Evolutionary conservation across 2,797 vertebrate species (phyloP), one percentile per base, ranked within the genome.

Genomic region (Artibeus lituratus): DNA sequence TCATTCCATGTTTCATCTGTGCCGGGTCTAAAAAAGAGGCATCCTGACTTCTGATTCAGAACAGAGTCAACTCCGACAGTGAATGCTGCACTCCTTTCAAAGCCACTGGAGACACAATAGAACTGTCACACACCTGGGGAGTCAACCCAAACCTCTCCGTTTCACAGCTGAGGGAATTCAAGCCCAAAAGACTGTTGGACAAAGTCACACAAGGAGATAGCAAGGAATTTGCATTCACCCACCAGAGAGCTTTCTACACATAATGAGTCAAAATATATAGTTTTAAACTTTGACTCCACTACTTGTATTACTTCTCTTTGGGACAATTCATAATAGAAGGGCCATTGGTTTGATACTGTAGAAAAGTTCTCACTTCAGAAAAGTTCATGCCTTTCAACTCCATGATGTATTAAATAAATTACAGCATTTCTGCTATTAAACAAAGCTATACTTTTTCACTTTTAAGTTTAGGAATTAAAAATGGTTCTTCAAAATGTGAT

Each of bases 391-490:
- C 69, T 65, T 29, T 55, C 85, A 65, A 78, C 22, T 44, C 86
- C 73, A 85, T 90, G 65, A 94, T 9, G 12, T 59, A 85, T 47
- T 67, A 90, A 87, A 85, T 95, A 37, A 80, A 87, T 77, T n/a
- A 49, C 26, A 69, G 57, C 22, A 35, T 94, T 83, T 81, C 21
- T 74, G 47, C 21, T 86, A 47, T 81, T 83, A 72, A 47, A 87
- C 29, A 47, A 16, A 72, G 2, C 5, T 89, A 84, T 18, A 76
- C 37, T 88, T 86, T 69, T 35, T 88, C 53, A 77, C 29, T 89
- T 76, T 92, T 76, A 94, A 96, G 65, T 47, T 72, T 94, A 35
- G 1, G 14, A 87, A 91, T 94, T 86, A 91, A 91, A 91, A 92
- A 76, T 69, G 44, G 81, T 96, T 70, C 91, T 91, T 93, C 42